Evolutionary conservation across 2,797 vertebrate species (phyloP), one percentile per base, ranked within the genome.

Genomic region (Gymnoscopelus microlampas): DNA sequence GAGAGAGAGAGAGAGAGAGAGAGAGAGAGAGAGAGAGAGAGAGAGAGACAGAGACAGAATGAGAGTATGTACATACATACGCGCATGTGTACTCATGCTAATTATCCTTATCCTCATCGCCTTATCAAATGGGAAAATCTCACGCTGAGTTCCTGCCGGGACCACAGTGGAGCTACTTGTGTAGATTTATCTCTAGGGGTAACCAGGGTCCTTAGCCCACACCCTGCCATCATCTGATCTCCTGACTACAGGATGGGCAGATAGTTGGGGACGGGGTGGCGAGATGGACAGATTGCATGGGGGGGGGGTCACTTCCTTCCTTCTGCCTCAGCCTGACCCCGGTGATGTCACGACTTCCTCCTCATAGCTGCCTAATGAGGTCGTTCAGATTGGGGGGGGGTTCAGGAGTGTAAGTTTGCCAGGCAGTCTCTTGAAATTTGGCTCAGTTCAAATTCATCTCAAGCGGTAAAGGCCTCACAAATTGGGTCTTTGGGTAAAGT

Each of bases 121-220:
- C 64, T 53, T 93, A 93, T 94, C 93, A 71, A 90, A 84, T 90
- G 91, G 86, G 88, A 92, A 92, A 92, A 93, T 94, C 93, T 85
- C 47, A 70, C 71, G 74, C 65, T 55, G 65, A 79, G 80, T 88
- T 87, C 80, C 85, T 87, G 87, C 67, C 44, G 61, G 79, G 79
- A 77, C 80, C 84, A 70, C 78, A 80, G 78, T 58, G 74, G 84
- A 66, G 7, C 83, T 65, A 71, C 79, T 80, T 85, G 81, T 84
- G 82, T 84, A 81, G 79, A 61, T 90, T 89, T 87, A 91, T 91
- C 87, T 76, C 12, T 0, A 19, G 6, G 35, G 73, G 73, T 71
- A 67, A 68, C 60, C 39, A 67, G 4, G 66, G 77, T 66, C 74
- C 73, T 66, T 66, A 15, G 81, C 85, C 86, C 60, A 71, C 74